Base-by-base conservation (phyloP, 1,140 invertebrate species). In the Augochlora pura region DNA sequence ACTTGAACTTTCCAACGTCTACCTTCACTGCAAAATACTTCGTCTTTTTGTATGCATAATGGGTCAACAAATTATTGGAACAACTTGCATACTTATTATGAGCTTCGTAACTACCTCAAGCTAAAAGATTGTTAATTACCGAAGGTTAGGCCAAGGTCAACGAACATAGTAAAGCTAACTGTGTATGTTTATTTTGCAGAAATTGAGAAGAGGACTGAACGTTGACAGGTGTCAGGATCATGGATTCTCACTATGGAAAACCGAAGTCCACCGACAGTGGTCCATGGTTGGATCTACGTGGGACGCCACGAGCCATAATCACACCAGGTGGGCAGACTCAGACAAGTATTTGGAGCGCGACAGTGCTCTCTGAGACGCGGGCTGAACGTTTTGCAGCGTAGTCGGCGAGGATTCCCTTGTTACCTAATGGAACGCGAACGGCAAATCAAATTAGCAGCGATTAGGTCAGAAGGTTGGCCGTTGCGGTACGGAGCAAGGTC, bases 321-420 rank as follows among this genome's bases (percentile, higher is more conserved):
- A 80, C 63, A 66, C 39, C 85, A 87, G 85, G 86, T 87, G 86
- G 82, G 86, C 80, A 87, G 86, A 84, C 57, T 23, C 81, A 69
- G 70, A 84, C 70, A 82, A 73, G 85, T 87, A 87, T 87, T 87
- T 84, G 85, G 85, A 87, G 86, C 85, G 79, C 82, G 73, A 82
- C 82, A 83, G 18, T 52, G 42, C 9, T 18, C 42, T 63, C 67
- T 52, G 68, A 70, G 32, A 59, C 12, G 57, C 54, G 18, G 25
- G 57, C 54, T 49, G 25, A 21, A 70, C 52, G 27, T 59, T 38
- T 10, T 39, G n/a, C n/a, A 38, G 21, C 57, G 38, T 60, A 39
- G 54, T 71, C 52, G 64, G 27, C 25, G 70, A 71, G 81, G 60
- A 72, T 83, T 78, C 73, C 59, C 66, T 14, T 62, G 66, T 81